Evolutionary conservation across 2,797 vertebrate species (phyloP).

Genomic region (Xenopus petersii): DNA sequence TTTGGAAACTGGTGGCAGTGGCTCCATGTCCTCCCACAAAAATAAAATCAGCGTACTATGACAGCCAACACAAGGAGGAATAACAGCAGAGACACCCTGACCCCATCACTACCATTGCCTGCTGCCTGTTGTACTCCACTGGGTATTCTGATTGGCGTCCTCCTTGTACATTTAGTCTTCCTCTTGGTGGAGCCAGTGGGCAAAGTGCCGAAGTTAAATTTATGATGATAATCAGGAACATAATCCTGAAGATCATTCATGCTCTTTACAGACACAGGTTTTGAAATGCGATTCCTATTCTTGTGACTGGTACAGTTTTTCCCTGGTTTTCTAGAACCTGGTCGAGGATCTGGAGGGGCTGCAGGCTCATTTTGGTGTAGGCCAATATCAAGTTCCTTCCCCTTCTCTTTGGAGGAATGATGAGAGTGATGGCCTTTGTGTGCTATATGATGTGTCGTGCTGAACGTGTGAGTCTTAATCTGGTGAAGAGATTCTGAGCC

Average conservation of each 20-base stretch:
- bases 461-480: constrained; percentile 83
- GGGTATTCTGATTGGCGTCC: constrained; percentile 86
- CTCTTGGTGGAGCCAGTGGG: constrained; percentile 82
- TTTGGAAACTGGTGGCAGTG: constrained; percentile 68
- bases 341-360: constrained; percentile 67
- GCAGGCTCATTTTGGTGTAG: constrained; percentile 69
- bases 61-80: constrained; percentile 76
- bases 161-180: constrained; percentile 90
- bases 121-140: constrained; percentile 94
- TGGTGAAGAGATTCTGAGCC: constrained; percentile 88
- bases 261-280: constrained; percentile 64
- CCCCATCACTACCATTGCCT: constrained; percentile 65
- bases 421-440: constrained; percentile 75
- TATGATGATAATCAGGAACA: constrained; percentile 85
- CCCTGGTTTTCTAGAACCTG: constrained; percentile 72
- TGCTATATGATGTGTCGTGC: constrained; percentile 74
- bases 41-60: constrained; percentile 80
- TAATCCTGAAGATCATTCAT: constrained; percentile 85
- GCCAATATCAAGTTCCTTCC: constrained; percentile 57
- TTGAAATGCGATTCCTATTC: constrained; percentile 70
- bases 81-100: constrained; percentile 62
- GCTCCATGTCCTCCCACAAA: constrained; percentile 62
- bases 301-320: constrained; percentile 93
- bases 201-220: constrained; percentile 74
- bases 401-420: constrained; percentile 66